Conservation (phyloP, 2,888 invertebrate genomes). For the Caenorhabditis parvicauda region DNA sequence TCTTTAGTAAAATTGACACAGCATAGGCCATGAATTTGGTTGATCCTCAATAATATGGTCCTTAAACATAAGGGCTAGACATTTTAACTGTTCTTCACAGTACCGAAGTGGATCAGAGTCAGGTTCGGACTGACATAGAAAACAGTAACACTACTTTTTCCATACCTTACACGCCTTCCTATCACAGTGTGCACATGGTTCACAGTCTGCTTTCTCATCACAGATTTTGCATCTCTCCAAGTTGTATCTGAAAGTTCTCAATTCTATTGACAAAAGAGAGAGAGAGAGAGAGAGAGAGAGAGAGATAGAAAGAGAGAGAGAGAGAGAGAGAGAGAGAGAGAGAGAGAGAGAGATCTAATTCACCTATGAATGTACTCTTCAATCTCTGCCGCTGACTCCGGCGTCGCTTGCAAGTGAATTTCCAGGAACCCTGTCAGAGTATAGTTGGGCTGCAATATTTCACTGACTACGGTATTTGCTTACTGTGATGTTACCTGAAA, state of each 20-base stretch:
- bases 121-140: too few relatives aligned
- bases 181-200: slow-evolving; percentile 86
- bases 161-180: slow-evolving; percentile 66
- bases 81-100: too few relatives aligned
- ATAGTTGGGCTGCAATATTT: slow-evolving; percentile 71
- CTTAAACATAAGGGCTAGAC: too few relatives aligned
- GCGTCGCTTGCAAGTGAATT: slow-evolving; percentile 61
- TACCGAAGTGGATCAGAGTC: too few relatives aligned
- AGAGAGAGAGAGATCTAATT: too few relatives aligned
- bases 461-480: neutral
- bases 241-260: slow-evolving; percentile 54
- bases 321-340: too few relatives aligned
- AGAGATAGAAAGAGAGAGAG: too few relatives aligned
- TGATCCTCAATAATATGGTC: too few relatives aligned
- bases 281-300: too few relatives aligned
- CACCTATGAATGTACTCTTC: slow-evolving; percentile 62
- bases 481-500: slow-evolving; percentile 22
- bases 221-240: slow-evolving; percentile 63
- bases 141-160: too few relatives aligned
- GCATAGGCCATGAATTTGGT: too few relatives aligned
- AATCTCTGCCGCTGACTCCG: slow-evolving; percentile 58
- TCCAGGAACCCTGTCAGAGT: slow-evolving; percentile 72
- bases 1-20: too few relatives aligned
- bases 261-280: slow-evolving; percentile 3
- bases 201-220: slow-evolving; percentile 63